phyloP scores from a whole-genome alignment of 2,113 vertebrate species.

The Amia ocellicauda region DNA sequence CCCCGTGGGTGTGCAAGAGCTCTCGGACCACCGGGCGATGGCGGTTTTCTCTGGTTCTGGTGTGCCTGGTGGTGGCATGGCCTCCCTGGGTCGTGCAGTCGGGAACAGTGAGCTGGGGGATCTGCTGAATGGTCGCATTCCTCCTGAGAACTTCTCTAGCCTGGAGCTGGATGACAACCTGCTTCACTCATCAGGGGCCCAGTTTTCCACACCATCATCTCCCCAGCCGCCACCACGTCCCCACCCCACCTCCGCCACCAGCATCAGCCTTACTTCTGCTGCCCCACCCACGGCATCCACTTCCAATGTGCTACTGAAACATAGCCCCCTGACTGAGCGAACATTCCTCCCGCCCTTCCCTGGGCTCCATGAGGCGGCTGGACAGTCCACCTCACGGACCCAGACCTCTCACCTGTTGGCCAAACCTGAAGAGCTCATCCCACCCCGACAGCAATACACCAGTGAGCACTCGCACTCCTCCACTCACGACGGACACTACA shows the following conservation, averaged over 20 bases:
- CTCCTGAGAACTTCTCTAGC: conserved; percentile 84
- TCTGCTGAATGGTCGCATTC: conserved; percentile 86
- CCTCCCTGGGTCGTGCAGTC: conserved; percentile 72
- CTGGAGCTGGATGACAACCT: conserved; percentile 94
- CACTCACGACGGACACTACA: conserved; percentile 90
- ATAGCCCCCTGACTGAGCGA: conserved; percentile 81
- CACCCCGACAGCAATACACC: conserved; percentile 82
- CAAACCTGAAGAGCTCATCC: conserved; percentile 81
- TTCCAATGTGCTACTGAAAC: conserved; percentile 70
- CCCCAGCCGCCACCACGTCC: conserved; percentile 79
- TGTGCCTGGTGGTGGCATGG: conserved; percentile 76
- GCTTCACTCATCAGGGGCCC: conserved; percentile 80
- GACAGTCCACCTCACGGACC: conserved; percentile 78
- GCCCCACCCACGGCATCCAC: conserved; percentile 71
- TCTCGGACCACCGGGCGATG: conserved; percentile 82
- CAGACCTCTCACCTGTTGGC: conserved; percentile 79
- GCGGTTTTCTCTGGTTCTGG: conserved; percentile 79
- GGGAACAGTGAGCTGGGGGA: conserved; percentile 76
- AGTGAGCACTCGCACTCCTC: conserved; percentile 81
- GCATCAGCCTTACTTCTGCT: conserved; percentile 59
- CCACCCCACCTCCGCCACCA: conserved; percentile 59
- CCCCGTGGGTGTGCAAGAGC: conserved; percentile 74
- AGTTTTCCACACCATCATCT: conserved; percentile 75
- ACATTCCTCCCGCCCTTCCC: conserved; percentile 82
- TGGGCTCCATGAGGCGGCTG: conserved; percentile 74